Percentiles rank a stretch among this genome's conserved stretches.
Conservation (phyloP, 2,797 vertebrate species). For the Tapera naevia region DNA sequence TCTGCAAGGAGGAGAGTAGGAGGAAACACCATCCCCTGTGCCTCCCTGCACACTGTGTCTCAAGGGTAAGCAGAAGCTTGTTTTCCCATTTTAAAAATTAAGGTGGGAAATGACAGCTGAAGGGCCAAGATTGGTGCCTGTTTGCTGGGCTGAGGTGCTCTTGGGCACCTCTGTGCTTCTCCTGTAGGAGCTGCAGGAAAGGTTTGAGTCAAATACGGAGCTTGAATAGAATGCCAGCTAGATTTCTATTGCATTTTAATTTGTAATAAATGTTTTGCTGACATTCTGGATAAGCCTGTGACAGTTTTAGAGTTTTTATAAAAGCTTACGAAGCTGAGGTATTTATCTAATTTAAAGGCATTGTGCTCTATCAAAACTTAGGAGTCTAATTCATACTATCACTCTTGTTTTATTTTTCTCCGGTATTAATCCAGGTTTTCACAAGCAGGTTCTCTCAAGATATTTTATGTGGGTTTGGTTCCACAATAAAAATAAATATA, state of each 20-base stretch:
- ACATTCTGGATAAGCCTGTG: conserved; percentile 29
- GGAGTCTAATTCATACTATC: background rate
- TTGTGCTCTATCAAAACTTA: conserved; percentile 6
- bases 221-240: background rate
- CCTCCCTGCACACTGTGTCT: background rate
- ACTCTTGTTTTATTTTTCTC: conserved; percentile 38
- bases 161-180: background rate
- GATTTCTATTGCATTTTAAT: conserved; percentile 55
- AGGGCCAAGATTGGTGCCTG: background rate
- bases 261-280: conserved; percentile 50
- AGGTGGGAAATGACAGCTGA: background rate
- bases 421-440: conserved; percentile 7
- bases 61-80: background rate
- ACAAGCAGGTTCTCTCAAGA: conserved; percentile 35
- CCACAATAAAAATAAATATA: conserved; percentile 32
- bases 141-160: background rate
- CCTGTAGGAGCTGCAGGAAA: background rate
- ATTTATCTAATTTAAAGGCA: conserved; percentile 28
- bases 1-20: background rate
- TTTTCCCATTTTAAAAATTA: background rate
- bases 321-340: conserved; percentile 17
- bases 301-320: conserved; percentile 19
- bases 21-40: background rate
- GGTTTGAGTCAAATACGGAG: background rate
- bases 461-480: conserved; percentile 20